Percentiles rank a stretch among this genome's conserved stretches.
These are phyloP conservation scores for Microchrysa polita DNA, from an alignment of 2,888 invertebrate species.

Conservation along the genomic window DNA sequence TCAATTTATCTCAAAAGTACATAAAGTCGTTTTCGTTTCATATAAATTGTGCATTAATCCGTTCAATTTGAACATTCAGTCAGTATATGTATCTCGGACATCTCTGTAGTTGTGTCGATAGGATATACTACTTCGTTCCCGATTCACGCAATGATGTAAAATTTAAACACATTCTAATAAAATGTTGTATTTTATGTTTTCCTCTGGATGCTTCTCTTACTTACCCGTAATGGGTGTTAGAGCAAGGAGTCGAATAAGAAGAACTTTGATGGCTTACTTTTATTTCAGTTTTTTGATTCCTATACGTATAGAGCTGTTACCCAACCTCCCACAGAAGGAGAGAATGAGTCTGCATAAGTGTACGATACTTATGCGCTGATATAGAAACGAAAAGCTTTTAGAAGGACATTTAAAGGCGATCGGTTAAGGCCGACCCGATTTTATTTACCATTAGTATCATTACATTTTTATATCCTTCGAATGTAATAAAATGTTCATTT, in stretches of 20 bases:
- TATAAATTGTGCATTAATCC: conserved; percentile 20
- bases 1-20: conserved; percentile 26
- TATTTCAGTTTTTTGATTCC: conserved; percentile 28
- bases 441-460: conserved; percentile 47
- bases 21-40: background rate
- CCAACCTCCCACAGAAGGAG: background rate
- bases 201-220: background rate
- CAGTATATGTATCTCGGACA: too few species aligned
- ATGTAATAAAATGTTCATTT: conserved; percentile 45
- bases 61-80: background rate
- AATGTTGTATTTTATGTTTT: conserved; percentile 32
- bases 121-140: background rate
- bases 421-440: conserved; percentile 23
- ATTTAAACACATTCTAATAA: conserved; percentile 46
- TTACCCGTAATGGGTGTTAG: background rate
- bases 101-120: background rate
- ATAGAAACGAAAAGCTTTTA: background rate
- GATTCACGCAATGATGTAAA: conserved; percentile 36
- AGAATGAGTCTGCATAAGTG: background rate
- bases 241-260: background rate
- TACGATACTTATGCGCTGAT: background rate
- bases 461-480: conserved; percentile 43
- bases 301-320: too few species aligned
- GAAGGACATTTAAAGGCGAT: conserved; percentile 21
- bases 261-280: conserved; percentile 44